Evolutionary conservation across 92 coral and sea anemone genomes (phyloP).

Genomic region (Siderastrea radians): DNA sequence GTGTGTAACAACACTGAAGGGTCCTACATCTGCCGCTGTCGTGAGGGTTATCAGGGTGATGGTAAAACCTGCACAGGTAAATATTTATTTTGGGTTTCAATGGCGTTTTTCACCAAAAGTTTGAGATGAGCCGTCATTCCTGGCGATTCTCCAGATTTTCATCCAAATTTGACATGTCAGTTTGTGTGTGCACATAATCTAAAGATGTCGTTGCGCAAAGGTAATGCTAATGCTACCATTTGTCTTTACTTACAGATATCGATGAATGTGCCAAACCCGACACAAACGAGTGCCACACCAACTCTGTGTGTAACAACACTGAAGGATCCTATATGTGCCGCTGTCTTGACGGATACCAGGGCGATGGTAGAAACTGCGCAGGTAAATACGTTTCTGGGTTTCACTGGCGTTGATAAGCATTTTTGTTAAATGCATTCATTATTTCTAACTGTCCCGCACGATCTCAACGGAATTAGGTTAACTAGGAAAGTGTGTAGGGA

Average conservation of each 20-base stretch:
- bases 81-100: too few relatives aligned
- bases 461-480: too few relatives aligned
- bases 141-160: too few relatives aligned
- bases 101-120: too few relatives aligned
- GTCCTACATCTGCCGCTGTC: conserved; percentile 37
- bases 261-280: conserved; percentile 28
- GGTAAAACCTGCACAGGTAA: conserved; percentile 12
- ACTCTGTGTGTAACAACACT: conserved; percentile 6
- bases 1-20: conserved; percentile 69
- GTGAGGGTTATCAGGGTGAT: conserved; percentile 16
- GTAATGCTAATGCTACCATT: not conserved
- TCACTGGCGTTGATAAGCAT: too few relatives aligned
- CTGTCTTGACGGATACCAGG: not conserved
- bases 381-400: not conserved
- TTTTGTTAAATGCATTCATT: too few relatives aligned
- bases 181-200: too few relatives aligned
- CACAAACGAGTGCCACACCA: conserved; percentile 29
- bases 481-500: too few relatives aligned
- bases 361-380: not conserved
- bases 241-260: conserved; percentile 23
- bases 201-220: not conserved
- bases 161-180: too few relatives aligned
- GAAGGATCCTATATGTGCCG: conserved; percentile 7
- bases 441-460: too few relatives aligned
- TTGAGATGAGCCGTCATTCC: too few relatives aligned